Base-by-base conservation (phyloP, 53 echinoderm and acorn worm genomes). In the Holothuria leucospilota region DNA sequence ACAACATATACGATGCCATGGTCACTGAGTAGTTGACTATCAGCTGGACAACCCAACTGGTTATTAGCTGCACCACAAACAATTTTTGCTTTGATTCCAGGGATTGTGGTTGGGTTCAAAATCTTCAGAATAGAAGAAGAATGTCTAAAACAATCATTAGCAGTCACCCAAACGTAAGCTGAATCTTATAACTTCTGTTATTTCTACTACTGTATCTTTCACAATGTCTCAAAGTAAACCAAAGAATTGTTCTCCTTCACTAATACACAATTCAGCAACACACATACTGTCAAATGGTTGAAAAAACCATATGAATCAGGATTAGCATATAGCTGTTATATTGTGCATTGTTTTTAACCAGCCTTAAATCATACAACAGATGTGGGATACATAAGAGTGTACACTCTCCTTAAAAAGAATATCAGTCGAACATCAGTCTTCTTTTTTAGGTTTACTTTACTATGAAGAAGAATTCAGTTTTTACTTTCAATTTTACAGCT, bases 61-160 rank as follows among this genome's bases (percentile, higher is more conserved):
- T 94, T 94, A 68, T 94, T 94, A 13, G 92, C 94, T 2, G 94
- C 94, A 52, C 94, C 94, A 39, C 94, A 94, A 13, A 94, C 88
- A 16, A 94, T 94, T 82, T 82, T 91, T 11, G 94, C 94, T 21
- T 94, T 68, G 13, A 94, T 94, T 23, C 78, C 82, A 7, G 94
- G 94, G 29, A 94, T 94, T 20, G 94, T 94, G 5, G 92, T 81
- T 40, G 80, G 79, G 70, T 94, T 94, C 29, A 94, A 59, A 78
- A 94, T 69, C 94, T 94, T 71, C 20, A 34, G 9, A 29, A 39
- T 15, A 61, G 18, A 7, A 46, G 7, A 46, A 46, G 11, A 46
- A 46, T 46, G 46, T 21, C 10, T 25, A 29, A 85, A 4, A 59
- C 51, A 65, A 5, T 65, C 9, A 65, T 65, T 13, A 26, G 25